These are phyloP conservation scores for Drosophila falleni DNA, from an alignment of 2,888 invertebrate genomes.

Conservation along the genomic window DNA sequence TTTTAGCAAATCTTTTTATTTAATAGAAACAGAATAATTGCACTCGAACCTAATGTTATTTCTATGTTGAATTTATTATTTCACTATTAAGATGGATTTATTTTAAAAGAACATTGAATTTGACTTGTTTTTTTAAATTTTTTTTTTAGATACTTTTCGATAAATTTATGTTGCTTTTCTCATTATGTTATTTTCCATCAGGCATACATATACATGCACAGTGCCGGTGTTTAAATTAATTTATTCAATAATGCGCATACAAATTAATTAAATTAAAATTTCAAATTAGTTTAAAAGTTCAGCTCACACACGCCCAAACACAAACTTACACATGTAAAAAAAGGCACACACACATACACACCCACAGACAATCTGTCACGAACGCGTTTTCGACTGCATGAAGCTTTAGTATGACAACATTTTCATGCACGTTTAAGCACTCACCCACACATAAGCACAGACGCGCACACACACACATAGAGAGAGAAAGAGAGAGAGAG, in stretches of 20 bases:
- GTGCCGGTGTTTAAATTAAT: conserved; percentile 1
- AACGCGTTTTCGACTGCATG: conserved; percentile 50
- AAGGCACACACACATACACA: neutral
- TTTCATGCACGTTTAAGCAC: conserved; percentile 74
- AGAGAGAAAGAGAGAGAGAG: too few species aligned
- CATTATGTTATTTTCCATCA: neutral
- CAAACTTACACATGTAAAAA: conserved; percentile 2
- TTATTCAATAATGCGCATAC: conserved; percentile 46
- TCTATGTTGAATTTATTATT: neutral
- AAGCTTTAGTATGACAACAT: conserved; percentile 44
- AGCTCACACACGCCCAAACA: conserved; percentile 13
- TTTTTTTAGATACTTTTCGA: too few species aligned
- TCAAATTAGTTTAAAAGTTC: conserved; percentile 76
- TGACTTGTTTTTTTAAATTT: too few species aligned
- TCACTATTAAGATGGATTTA: too few species aligned
- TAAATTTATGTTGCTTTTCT: neutral
- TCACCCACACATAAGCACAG: conserved; percentile 31
- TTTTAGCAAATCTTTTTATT: neutral
- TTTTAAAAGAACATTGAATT: too few species aligned
- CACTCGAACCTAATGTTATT: conserved; percentile 9
- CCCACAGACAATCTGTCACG: conserved; percentile 32
- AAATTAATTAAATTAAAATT: conserved; percentile 78
- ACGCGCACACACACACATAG: conserved; percentile 8
- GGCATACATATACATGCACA: neutral
- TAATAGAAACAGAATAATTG: neutral